Conservation (phyloP, 1,140 invertebrate species). For the Rhyzopertha dominica region DNA sequence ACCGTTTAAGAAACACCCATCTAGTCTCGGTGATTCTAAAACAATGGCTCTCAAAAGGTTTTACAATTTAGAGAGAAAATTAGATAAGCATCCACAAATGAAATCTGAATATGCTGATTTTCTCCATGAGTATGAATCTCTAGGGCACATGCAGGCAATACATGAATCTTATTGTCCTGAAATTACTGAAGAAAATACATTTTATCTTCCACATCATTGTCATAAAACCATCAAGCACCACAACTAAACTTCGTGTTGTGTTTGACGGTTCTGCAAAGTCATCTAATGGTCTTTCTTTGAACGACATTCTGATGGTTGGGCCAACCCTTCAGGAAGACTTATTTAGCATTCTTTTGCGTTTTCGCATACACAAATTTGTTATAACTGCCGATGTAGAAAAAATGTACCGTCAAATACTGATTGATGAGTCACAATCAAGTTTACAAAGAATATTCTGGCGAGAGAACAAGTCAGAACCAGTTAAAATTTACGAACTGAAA, state of each 20-base stretch:
- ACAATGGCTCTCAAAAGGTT: no score
- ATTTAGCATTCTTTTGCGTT: constrained; percentile 32
- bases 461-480: constrained; percentile 15
- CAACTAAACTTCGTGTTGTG: constrained; percentile 34
- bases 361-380: constrained; percentile 32
- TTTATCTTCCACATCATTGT: constrained; percentile 38
- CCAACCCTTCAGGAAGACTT: constrained; percentile 37
- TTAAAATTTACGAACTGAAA: constrained; percentile 29
- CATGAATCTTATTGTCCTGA: no score
- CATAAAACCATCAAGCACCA: constrained; percentile 16
- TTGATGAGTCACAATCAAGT: constrained; percentile 31
- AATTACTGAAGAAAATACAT: constrained; percentile 11
- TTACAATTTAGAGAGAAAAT: no score
- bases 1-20: no score
- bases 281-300: constrained; percentile 27
- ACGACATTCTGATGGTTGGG: constrained; percentile 29
- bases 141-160: constrained; percentile 38
- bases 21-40: no score
- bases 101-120: no score
- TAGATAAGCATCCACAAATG: no score
- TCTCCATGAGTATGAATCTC: constrained; percentile 32
- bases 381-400: constrained; percentile 43
- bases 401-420: constrained; percentile 42
- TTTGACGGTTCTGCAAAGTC: constrained; percentile 37
- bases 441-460: constrained; percentile 44